Evolutionary conservation across 1,140 invertebrate species (phyloP).

Genomic region (Alviniconcha marisindica): DNA sequence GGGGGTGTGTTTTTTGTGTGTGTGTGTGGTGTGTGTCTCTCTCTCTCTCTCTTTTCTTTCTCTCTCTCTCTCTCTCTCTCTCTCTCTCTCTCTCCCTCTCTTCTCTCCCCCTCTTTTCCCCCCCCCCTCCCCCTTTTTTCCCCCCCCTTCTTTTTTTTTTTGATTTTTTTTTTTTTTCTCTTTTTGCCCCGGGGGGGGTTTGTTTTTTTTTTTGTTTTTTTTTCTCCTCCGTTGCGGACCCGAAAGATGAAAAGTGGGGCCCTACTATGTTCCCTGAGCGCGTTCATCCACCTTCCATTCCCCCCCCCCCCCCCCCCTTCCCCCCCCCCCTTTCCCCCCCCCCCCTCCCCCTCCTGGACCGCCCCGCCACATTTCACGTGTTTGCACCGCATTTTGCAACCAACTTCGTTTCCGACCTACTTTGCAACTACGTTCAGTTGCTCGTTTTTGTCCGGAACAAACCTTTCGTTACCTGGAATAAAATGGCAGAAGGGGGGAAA

Average conservation of each 20-base stretch:
- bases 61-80: constrained; percentile 7
- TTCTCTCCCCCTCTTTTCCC: too few species aligned
- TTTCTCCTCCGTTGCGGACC: too few species aligned
- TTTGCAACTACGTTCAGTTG: too few species aligned
- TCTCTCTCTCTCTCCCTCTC: constrained; percentile 12
- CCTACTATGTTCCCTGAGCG: neutral
- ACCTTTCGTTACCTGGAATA: too few species aligned
- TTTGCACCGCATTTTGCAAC: too few species aligned
- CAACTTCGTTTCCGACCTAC: too few species aligned
- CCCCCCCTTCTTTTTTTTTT: neutral
- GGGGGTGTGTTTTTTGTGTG: neutral
- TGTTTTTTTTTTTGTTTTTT: constrained; percentile 8
- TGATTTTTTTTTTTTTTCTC: neutral
- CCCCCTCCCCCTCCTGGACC: neutral
- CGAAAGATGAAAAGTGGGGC: too few species aligned
- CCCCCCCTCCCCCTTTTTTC: constrained; percentile 4
- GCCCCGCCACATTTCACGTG: too few species aligned
- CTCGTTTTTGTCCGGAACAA: too few species aligned
- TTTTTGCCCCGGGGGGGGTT: too few species aligned
- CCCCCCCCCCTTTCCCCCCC: constrained; percentile 18
- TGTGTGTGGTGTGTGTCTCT: too few species aligned
- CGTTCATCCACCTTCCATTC: neutral
- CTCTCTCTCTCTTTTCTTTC: constrained; percentile 2
- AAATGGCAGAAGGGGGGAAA: too few species aligned
- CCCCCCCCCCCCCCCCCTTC: neutral